Base-by-base conservation (phyloP, 2,888 invertebrate species). In the Choreutis nemorana region DNA sequence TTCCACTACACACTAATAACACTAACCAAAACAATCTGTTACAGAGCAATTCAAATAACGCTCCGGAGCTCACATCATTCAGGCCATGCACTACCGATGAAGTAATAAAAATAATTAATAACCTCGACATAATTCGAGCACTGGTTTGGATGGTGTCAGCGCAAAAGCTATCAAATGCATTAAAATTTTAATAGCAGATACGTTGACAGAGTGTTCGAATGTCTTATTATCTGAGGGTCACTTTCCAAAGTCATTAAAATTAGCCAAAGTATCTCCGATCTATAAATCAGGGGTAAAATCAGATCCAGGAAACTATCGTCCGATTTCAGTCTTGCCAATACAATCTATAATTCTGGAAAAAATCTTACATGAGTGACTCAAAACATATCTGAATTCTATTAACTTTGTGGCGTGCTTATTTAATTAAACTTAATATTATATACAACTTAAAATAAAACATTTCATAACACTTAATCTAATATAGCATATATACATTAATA, bases 341-440 rank as follows among this genome's bases (percentile, higher is more conserved):
- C 5, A 18, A n/a, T 29, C 29, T 5, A 29, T 24, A 29, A 13
- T 29, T 18, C 24, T 29, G n/a, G 29, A 29, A 24, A 29, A 24
- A 18, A n/a, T 25, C 28, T 28, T 2, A 20, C 28, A 9, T 27
- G 14, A 18, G 12, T 12, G 29, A 7, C 20, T 30, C 10, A 10
- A n/a, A 12, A 16, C 0, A 9, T 20, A 31, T 15, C 20, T 32
- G n/a, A 12, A 31, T 26, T 11, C 23, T 2, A 34, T 28, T 4
- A 25, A 34, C 4, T 33, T 25, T 18, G 18, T n/a, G n/a, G n/a
- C n/a, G n/a, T n/a, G n/a, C n/a, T n/a, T n/a, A n/a, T n/a, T n/a
- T n/a, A n/a, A n/a, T n/a, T n/a, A n/a, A n/a, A n/a, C n/a, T n/a
- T n/a, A n/a, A n/a, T n/a, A n/a, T n/a, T n/a, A n/a, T n/a, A n/a